Percentiles rank a stretch among this genome's conserved stretches.
These are phyloP conservation scores for Pogonomyrmex californicus DNA, from an alignment of 1,140 invertebrate species.

Conservation along the genomic window DNA sequence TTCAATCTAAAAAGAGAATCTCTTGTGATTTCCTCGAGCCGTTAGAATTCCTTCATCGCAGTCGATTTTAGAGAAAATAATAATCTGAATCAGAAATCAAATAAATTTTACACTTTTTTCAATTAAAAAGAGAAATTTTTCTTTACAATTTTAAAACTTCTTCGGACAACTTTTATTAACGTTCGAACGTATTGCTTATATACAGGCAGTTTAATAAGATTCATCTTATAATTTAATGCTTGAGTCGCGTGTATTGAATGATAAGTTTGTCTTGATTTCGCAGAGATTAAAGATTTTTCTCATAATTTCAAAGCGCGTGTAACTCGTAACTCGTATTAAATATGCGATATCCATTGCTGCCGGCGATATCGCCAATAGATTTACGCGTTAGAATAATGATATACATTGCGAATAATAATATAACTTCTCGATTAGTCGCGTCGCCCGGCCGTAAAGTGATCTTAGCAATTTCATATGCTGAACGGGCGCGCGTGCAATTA, in stretches of 20 bases:
- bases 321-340: constrained; percentile 6
- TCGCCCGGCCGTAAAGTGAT: constrained; percentile 38
- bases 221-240: neutral
- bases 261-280: constrained; percentile 9
- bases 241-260: neutral
- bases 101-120: neutral
- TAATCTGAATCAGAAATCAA: neutral
- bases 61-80: neutral
- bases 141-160: neutral
- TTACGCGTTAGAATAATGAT: constrained; percentile 62
- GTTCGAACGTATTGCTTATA: neutral
- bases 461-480: constrained; percentile 57
- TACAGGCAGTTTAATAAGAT: constrained; percentile 1
- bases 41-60: neutral
- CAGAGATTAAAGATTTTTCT: neutral
- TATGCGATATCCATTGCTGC: constrained; percentile 41
- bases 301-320: neutral
- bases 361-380: constrained; percentile 46
- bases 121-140: neutral
- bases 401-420: constrained; percentile 61
- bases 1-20: neutral
- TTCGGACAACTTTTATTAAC: neutral
- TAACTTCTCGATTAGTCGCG: constrained; percentile 43
- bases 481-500: constrained; percentile 10
- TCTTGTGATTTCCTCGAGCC: no score